These are phyloP conservation scores for Hydropsyche betteni DNA, from an alignment of 2,888 invertebrate genomes.

Conservation along the genomic window DNA sequence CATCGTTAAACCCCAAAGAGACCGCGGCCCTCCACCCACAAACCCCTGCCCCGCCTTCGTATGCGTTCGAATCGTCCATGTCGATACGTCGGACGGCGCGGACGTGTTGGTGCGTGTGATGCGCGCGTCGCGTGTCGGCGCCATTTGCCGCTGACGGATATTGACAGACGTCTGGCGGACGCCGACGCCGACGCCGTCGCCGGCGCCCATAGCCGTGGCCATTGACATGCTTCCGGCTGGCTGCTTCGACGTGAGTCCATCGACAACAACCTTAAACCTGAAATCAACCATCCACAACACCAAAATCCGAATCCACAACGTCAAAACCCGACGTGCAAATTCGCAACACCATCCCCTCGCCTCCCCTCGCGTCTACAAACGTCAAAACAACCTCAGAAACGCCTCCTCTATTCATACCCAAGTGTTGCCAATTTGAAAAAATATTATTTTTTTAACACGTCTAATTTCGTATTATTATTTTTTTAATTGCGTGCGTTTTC, in stretches of 20 bases:
- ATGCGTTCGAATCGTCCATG: not conserved
- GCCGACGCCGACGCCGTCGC: constrained; percentile 50
- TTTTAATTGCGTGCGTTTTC: too few relatives aligned
- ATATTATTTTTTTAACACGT: too few relatives aligned
- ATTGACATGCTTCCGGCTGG: constrained; percentile 39
- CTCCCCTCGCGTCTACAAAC: not conserved
- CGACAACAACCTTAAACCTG: not conserved
- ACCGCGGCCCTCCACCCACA: not conserved
- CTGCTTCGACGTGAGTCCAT: constrained; percentile 43
- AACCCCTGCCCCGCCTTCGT: not conserved
- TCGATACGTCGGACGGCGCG: not conserved
- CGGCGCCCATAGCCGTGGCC: constrained; percentile 31
- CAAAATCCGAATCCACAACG: not conserved
- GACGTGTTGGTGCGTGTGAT: constrained; percentile 49
- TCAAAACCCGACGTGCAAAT: not conserved
- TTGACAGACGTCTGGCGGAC: constrained; percentile 68
- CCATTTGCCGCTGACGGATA: constrained; percentile 79
- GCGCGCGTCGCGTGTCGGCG: constrained; percentile 68
- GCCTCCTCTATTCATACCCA: too few relatives aligned
- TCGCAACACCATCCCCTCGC: not conserved
- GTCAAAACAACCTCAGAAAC: too few relatives aligned
- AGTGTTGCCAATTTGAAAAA: too few relatives aligned
- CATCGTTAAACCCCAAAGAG: not conserved
- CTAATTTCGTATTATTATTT: too few relatives aligned
- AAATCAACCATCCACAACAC: constrained; percentile 15